Conservation (phyloP, 2,888 invertebrate species). For the Agrypnus murinus region DNA sequence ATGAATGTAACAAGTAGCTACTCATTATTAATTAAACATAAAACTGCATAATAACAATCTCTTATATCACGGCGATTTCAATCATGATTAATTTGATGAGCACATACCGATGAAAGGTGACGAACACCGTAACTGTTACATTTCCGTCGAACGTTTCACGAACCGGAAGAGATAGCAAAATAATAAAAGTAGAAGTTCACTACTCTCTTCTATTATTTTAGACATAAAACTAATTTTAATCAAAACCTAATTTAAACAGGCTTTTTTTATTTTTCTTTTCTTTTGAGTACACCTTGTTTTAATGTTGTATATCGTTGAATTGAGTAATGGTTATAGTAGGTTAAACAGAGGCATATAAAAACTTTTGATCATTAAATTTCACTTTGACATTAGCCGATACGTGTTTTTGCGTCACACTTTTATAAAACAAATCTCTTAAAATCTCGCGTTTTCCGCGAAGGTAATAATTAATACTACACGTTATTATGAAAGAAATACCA, state of each 20-base stretch:
- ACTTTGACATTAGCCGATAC: conserved; percentile 24
- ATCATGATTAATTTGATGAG: too few relatives aligned
- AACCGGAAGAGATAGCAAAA: conserved; percentile 18
- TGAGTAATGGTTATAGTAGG: conserved; percentile 38
- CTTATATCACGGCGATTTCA: too few relatives aligned
- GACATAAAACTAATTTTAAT: neutral
- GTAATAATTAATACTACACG: too few relatives aligned
- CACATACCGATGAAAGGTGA: too few relatives aligned
- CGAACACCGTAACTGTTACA: neutral
- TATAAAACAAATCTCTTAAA: neutral
- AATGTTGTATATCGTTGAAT: neutral
- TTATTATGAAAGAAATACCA: neutral
- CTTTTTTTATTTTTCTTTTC: neutral
- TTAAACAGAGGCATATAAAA: conserved; percentile 28
- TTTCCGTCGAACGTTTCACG: conserved; percentile 1
- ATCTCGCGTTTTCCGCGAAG: neutral
- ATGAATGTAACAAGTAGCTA: too few relatives aligned
- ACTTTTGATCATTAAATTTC: conserved; percentile 33
- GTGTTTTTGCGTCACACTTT: neutral
- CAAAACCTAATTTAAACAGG: neutral
- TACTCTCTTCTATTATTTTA: neutral
- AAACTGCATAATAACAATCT: too few relatives aligned
- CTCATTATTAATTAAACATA: too few relatives aligned
- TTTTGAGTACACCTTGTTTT: neutral
- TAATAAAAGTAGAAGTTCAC: conserved; percentile 9